Percentiles rank a stretch among this genome's conserved stretches.
Conservation (phyloP, 2,113 vertebrate genomes). For the Pionites leucogaster region DNA sequence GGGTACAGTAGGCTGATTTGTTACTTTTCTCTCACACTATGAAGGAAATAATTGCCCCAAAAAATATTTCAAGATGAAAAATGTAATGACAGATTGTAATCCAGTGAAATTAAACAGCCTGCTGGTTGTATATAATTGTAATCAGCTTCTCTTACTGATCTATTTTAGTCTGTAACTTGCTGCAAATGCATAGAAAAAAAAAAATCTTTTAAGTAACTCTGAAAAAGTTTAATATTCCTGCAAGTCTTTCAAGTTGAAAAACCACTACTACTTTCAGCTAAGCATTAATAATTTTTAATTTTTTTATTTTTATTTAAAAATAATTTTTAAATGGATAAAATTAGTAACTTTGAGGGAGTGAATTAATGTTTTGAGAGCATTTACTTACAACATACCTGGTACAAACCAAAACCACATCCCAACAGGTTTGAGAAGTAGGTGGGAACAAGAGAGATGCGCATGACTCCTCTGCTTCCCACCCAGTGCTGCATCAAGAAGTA, state of each 20-base stretch:
- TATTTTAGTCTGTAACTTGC: background rate
- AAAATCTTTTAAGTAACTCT: background rate
- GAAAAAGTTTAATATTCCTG: background rate
- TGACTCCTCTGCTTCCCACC: background rate
- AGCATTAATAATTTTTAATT: background rate
- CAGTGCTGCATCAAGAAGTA: rapidly evolving
- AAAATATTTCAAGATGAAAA: background rate
- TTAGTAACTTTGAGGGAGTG: background rate
- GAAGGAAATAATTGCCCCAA: background rate
- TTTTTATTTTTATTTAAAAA: background rate
- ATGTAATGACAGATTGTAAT: background rate
- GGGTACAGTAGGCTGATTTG: background rate
- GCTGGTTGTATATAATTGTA: background rate
- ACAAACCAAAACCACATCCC: background rate
- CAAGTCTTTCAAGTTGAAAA: background rate
- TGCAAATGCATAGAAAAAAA: background rate
- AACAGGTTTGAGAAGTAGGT: background rate
- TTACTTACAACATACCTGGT: rapidly evolving
- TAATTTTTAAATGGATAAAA: background rate
- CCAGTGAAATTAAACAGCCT: background rate
- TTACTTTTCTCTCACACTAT: background rate
- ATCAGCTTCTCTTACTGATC: background rate
- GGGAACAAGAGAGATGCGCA: rapidly evolving
- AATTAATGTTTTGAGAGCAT: background rate
- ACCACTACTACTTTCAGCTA: background rate